phyloP scores from a whole-genome alignment of 2,888 invertebrate species.

The Nezara viridula region DNA sequence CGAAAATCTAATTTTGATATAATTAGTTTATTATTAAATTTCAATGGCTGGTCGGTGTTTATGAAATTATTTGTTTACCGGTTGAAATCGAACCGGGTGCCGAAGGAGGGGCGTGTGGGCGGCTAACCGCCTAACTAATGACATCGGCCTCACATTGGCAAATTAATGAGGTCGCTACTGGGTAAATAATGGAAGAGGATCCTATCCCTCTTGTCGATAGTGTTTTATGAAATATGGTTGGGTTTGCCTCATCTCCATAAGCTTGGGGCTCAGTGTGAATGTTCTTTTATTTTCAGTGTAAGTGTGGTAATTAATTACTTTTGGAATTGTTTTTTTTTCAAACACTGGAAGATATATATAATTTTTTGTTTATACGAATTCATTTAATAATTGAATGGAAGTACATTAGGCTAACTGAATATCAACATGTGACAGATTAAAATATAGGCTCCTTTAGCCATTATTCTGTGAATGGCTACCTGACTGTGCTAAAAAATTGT shows the following conservation, averaged over 20 bases:
- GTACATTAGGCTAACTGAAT: no score
- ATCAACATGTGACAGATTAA: no score
- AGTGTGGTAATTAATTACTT: neutral
- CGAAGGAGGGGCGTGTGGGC: neutral
- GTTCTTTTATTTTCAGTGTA: neutral
- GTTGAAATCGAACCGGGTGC: neutral
- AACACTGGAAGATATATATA: neutral
- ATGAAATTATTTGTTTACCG: slow-evolving; percentile 1
- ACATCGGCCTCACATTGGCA: slow-evolving; percentile 16
- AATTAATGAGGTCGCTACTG: slow-evolving; percentile 12
- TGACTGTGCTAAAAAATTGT: no score
- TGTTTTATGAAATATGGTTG: neutral
- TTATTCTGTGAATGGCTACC: no score
- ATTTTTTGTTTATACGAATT: neutral
- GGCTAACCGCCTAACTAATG: neutral
- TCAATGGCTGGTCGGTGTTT: neutral
- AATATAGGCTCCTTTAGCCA: no score
- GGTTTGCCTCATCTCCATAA: neutral
- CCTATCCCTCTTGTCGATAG: neutral
- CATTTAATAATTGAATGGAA: no score
- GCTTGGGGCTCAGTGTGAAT: neutral
- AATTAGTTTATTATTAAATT: neutral
- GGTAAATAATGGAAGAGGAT: slow-evolving; percentile 37
- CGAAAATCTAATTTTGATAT: neutral
- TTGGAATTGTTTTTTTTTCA: neutral